Evolutionary conservation across 2,888 invertebrate genomes (phyloP).

Genomic region (Boloria selene): DNA sequence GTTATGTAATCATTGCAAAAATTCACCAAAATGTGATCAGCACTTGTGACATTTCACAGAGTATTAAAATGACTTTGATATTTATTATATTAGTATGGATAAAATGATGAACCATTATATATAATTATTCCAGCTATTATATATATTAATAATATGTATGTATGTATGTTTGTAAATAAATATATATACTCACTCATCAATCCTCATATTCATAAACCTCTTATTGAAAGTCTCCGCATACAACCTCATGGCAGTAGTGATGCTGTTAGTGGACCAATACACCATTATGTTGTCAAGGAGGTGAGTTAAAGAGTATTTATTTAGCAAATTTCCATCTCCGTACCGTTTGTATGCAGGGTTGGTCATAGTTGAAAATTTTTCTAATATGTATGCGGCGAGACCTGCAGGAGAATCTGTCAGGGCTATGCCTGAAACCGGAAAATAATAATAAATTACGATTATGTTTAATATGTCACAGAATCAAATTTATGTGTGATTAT

Average conservation of each 20-base stretch:
- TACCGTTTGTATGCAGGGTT: conserved; percentile 76
- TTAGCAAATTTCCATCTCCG: conserved; percentile 85
- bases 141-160: too few relatives aligned
- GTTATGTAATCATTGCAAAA: too few relatives aligned
- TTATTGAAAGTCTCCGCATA: conserved; percentile 83
- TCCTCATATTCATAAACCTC: conserved; percentile 46
- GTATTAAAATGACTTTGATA: not conserved
- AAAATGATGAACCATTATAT: too few relatives aligned
- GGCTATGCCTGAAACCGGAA: conserved; percentile 80
- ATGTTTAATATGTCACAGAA: not conserved
- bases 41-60: not conserved
- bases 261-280: conserved; percentile 77
- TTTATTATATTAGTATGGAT: not conserved
- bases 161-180: not conserved
- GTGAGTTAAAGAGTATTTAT: conserved; percentile 65
- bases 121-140: too few relatives aligned
- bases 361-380: conserved; percentile 91
- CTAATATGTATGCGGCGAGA: conserved; percentile 93
- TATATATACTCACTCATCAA: conserved; percentile 59
- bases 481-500: not conserved
- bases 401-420: conserved; percentile 91
- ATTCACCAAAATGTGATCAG: too few relatives aligned
- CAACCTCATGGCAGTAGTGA: conserved; percentile 74
- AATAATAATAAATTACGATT: not conserved
- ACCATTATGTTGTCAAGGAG: conserved; percentile 81